A percentile compares a stretch with the other conserved stretches of the same genome.
Evolutionary conservation across 1,140 invertebrate genomes (phyloP).

Genomic region (Dermatophagoides farinae): DNA sequence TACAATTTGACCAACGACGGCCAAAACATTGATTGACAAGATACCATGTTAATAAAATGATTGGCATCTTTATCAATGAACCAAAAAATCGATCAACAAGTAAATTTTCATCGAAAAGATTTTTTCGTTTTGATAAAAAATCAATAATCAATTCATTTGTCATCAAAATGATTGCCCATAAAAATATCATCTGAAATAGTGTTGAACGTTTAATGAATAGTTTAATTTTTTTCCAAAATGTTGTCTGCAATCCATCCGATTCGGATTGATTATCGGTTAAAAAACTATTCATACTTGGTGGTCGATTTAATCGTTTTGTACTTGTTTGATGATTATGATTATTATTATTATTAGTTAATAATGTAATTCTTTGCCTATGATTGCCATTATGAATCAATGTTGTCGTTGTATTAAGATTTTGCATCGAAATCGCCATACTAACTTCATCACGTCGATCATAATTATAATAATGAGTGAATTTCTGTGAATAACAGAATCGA

Average conservation of each 20-base stretch:
- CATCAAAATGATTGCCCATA: not conserved
- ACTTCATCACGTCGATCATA: no score
- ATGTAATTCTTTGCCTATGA: no score
- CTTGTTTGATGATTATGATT: not conserved
- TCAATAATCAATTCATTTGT: constrained; percentile 4
- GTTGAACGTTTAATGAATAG: not conserved
- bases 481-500: not conserved
- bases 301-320: not conserved
- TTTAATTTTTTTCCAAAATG: not conserved
- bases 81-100: not conserved
- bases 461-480: constrained; percentile 1
- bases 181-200: constrained; percentile 5
- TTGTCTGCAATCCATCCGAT: not conserved
- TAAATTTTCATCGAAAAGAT: not conserved
- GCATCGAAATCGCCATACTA: no score
- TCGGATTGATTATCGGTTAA: not conserved
- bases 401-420: no score
- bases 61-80: constrained; percentile 1
- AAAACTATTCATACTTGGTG: not conserved
- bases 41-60: constrained; percentile 7
- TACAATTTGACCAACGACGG: constrained; percentile 5
- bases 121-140: not conserved
- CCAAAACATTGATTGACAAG: constrained; percentile 5
- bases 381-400: no score
- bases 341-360: no score